These are phyloP conservation scores for Dendrocincla tyrannina DNA, from an alignment of 2,797 vertebrate genomes.

Conservation along the genomic window DNA sequence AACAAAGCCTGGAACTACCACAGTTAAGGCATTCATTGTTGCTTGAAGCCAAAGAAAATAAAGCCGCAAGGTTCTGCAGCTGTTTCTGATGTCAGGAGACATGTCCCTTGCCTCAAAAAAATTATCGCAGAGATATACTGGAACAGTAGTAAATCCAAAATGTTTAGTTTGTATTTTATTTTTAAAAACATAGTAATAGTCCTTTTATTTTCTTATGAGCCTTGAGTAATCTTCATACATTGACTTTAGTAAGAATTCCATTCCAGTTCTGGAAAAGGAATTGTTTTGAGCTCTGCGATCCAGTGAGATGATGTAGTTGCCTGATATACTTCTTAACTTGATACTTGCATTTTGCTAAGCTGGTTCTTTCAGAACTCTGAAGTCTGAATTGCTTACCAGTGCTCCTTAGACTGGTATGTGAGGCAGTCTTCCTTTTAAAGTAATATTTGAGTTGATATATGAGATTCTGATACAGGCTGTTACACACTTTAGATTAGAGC, in stretches of 20 bases:
- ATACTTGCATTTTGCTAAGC: constrained; percentile 42
- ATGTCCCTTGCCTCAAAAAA: background rate
- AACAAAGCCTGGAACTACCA: background rate
- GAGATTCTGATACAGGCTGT: background rate
- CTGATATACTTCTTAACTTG: constrained; percentile 55
- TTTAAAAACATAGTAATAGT: background rate
- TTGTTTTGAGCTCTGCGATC: constrained; percentile 48
- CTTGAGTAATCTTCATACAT: background rate
- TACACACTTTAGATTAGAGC: background rate
- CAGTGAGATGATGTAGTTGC: constrained; percentile 40
- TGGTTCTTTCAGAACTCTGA: background rate
- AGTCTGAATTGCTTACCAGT: background rate
- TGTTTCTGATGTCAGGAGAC: background rate
- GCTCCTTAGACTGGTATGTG: background rate
- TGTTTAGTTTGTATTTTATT: background rate
- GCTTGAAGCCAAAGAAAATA: background rate
- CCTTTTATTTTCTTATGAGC: background rate
- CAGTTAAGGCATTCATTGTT: background rate
- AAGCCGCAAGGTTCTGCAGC: background rate
- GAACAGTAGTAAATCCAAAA: background rate
- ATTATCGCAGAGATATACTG: background rate
- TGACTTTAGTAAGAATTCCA: background rate
- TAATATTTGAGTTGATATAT: background rate
- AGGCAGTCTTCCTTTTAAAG: background rate
- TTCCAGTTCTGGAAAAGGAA: constrained; percentile 47